These are phyloP conservation scores for Haliaeetus leucogaster DNA, from an alignment of 2,113 vertebrate genomes.

Conservation along the genomic window DNA sequence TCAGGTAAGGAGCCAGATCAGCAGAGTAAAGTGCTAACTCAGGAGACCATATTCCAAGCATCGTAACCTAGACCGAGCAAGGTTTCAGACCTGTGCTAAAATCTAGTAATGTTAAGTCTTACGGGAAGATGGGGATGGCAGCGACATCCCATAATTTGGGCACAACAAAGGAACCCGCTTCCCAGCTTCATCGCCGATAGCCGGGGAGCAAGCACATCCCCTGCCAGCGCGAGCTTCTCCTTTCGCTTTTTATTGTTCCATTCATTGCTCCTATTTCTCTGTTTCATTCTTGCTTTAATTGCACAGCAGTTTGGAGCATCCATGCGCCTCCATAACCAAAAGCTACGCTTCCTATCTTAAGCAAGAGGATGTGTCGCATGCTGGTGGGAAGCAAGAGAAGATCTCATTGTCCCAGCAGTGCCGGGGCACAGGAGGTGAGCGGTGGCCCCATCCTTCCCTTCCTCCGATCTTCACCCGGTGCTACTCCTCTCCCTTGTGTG, in stretches of 20 bases:
- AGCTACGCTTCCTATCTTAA: background rate
- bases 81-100: background rate
- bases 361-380: rapidly evolving
- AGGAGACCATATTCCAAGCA: background rate
- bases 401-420: background rate
- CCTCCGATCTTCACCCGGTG: rapidly evolving
- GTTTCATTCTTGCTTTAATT: background rate
- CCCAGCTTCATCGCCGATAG: background rate
- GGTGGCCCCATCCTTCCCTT: background rate
- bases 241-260: background rate
- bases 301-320: background rate
- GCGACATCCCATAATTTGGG: background rate
- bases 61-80: background rate
- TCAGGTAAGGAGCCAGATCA: background rate
- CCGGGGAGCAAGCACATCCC: background rate
- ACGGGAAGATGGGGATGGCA: background rate
- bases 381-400: background rate
- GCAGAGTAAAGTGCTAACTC: background rate
- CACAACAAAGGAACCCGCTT: background rate
- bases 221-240: background rate
- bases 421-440: background rate
- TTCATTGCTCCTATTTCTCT: background rate
- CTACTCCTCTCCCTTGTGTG: background rate
- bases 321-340: background rate
- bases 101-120: background rate